A percentile compares a stretch with the other conserved stretches of the same genome.
Conservation (phyloP, 2,888 invertebrate genomes). For the Zaprionus lineosus region DNA sequence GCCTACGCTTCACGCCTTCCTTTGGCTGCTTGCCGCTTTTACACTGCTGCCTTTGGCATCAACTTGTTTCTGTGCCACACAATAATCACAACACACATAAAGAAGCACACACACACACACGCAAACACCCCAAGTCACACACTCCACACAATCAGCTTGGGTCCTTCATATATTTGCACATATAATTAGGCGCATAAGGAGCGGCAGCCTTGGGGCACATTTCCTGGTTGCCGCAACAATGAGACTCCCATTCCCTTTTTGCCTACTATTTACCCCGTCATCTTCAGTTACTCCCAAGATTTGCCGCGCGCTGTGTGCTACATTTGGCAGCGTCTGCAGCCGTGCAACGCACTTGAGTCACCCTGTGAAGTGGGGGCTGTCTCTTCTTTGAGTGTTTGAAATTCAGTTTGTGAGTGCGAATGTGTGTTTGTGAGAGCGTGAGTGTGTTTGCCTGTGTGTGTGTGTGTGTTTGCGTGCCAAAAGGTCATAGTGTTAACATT, state of each 20-base stretch:
- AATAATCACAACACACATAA: constrained; percentile 23
- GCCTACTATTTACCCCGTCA: background rate
- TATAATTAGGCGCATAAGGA: constrained; percentile 74
- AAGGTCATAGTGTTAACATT: too few relatives aligned
- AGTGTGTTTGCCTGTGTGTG: too few relatives aligned
- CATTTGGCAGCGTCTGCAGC: constrained; percentile 29
- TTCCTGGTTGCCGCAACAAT: constrained; percentile 47
- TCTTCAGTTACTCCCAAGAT: too few relatives aligned
- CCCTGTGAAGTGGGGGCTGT: too few relatives aligned
- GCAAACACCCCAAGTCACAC: constrained; percentile 23
- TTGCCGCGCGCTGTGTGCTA: too few relatives aligned
- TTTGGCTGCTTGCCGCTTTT: too few relatives aligned
- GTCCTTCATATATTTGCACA: constrained; percentile 76
- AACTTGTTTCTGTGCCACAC: constrained; percentile 21
- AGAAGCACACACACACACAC: constrained; percentile 4
- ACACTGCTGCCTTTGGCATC: background rate
- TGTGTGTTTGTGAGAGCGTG: too few relatives aligned
- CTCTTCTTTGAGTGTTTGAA: too few relatives aligned
- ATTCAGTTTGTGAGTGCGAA: too few relatives aligned
- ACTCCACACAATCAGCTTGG: constrained; percentile 62
- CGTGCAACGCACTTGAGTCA: constrained; percentile 26
- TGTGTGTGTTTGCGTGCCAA: too few relatives aligned
- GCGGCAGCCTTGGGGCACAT: constrained; percentile 60
- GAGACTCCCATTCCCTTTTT: constrained; percentile 5
- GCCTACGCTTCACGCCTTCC: too few relatives aligned